Evolutionary conservation across 2,797 vertebrate species (phyloP).

Genomic region (Apogon talboti): DNA sequence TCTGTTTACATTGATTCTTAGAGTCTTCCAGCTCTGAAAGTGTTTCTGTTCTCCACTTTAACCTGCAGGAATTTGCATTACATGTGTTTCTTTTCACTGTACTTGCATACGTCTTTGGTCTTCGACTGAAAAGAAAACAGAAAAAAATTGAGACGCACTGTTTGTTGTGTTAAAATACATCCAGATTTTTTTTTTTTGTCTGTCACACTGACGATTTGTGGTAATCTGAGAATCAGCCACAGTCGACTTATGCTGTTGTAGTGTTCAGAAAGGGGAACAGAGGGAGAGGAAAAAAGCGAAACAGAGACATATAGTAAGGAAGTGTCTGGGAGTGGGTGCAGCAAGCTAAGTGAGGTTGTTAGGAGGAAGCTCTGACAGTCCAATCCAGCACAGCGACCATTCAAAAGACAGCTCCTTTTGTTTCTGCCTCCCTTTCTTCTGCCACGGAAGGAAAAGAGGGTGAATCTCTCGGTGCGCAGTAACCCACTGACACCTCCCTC

Average conservation of each 20-base stretch:
- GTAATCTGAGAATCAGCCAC: slow-evolving; percentile 25
- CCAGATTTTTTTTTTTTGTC: no score
- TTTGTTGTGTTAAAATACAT: no score
- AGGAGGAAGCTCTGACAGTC: slow-evolving; percentile 76
- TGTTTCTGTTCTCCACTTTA: no score
- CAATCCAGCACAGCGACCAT: slow-evolving; percentile 71
- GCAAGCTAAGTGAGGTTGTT: slow-evolving; percentile 74
- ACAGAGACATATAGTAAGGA: slow-evolving; percentile 39
- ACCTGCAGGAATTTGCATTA: no score
- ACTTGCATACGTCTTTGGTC: no score
- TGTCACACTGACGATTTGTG: neutral
- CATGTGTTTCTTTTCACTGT: no score
- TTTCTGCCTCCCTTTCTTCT: slow-evolving; percentile 78
- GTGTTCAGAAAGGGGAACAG: slow-evolving; percentile 28
- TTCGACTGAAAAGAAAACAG: no score
- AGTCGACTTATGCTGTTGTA: slow-evolving; percentile 4
- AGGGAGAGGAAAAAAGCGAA: slow-evolving; percentile 10
- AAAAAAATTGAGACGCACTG: no score
- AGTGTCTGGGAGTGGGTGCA: slow-evolving; percentile 65
- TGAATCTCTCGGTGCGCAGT: slow-evolving; percentile 74
- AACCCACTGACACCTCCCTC: slow-evolving; percentile 82
- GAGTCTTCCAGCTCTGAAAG: no score
- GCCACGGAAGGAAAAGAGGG: slow-evolving; percentile 64
- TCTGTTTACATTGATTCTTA: no score
- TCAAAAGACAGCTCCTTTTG: slow-evolving; percentile 83